phyloP scores from a whole-genome alignment of 2,113 vertebrate species.

The Melanotaenia duboulayi region DNA sequence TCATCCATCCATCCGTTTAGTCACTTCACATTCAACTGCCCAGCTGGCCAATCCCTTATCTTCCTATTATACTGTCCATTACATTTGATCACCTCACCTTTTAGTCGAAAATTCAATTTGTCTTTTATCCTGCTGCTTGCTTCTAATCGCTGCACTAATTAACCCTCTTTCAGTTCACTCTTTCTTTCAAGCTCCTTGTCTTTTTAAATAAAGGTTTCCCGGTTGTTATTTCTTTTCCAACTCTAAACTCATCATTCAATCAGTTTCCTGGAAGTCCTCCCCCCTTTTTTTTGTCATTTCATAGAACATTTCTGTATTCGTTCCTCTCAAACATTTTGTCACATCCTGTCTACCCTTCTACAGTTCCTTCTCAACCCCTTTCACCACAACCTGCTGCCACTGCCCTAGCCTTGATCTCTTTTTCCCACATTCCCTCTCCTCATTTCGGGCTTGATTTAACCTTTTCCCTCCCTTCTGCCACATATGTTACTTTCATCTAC shows the following conservation, averaged over 20 bases:
- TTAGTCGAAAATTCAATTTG: conserved; percentile 36
- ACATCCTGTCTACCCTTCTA: too few species aligned
- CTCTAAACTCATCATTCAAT: too few species aligned
- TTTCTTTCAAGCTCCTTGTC: neutral
- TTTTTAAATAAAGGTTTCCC: conserved; percentile 1
- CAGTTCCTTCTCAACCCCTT: neutral
- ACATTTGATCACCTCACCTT: conserved; percentile 19
- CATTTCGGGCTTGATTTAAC: neutral
- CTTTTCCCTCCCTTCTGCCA: too few species aligned
- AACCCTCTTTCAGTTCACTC: conserved; percentile 35
- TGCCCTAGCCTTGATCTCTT: neutral
- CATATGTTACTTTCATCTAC: neutral
- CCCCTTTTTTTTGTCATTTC: neutral
- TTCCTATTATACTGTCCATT: conserved; percentile 44
- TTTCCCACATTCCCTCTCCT: neutral
- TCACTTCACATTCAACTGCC: conserved; percentile 10
- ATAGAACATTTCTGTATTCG: neutral
- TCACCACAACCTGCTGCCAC: neutral
- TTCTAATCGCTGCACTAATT: conserved; percentile 29
- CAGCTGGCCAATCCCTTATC: conserved; percentile 49
- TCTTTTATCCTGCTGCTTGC: conserved; percentile 28
- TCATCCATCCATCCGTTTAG: conserved; percentile 19
- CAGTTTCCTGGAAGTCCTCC: neutral
- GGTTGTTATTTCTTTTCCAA: too few species aligned
- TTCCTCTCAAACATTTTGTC: neutral